Base-by-base conservation (phyloP, 2,113 vertebrate species). In the Urocolius indicus region DNA sequence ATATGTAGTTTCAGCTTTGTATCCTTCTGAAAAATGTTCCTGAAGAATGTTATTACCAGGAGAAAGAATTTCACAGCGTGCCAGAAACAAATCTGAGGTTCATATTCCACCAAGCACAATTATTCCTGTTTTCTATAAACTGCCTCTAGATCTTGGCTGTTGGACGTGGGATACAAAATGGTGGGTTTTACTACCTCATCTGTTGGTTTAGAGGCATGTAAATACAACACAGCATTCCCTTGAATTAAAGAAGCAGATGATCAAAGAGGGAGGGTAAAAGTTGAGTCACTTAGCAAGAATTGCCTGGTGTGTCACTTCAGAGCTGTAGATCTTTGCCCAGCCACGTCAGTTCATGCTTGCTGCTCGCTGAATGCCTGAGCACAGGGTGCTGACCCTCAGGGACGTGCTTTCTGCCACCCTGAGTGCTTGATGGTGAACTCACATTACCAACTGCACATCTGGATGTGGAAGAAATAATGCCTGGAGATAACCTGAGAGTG, bases 301-400 rank as follows among this genome's bases (percentile, higher is more conserved):
- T 13, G 19, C 49, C 72, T 63, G 0, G 38, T 14, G 30, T 16
- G 23, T 41, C 59, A 9, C 52, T 48, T 58, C 6, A 10, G 85
- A 66, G 58, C 69, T 19, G 63, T 16, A 20, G 61, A 23, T 36
- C 67, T 55, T 51, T 2, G 0, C 71, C 38, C 19, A 29, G 48
- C 48, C n/a, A 1, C 3, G 10, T n/a, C 43, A 10, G 21, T 26
- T 51, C 27, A 0, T 4, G 58, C 58, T 57, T 3, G 2, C 41
- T 17, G 46, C 69, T 54, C 6, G 30, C 79, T 55, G 13, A 43
- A 5, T 6, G 69, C 32, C 3, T 5, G 69, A 43, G 2, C 45
- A 2, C 13, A 1, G 32, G 51, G 41, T 14, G 54, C 46, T 77
- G 48, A 59, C 54, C 73, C 20, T 66, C 58, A 18, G 5, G 9